Evolutionary conservation across 2,113 vertebrate species (phyloP).

Genomic region (Martes martes): DNA sequence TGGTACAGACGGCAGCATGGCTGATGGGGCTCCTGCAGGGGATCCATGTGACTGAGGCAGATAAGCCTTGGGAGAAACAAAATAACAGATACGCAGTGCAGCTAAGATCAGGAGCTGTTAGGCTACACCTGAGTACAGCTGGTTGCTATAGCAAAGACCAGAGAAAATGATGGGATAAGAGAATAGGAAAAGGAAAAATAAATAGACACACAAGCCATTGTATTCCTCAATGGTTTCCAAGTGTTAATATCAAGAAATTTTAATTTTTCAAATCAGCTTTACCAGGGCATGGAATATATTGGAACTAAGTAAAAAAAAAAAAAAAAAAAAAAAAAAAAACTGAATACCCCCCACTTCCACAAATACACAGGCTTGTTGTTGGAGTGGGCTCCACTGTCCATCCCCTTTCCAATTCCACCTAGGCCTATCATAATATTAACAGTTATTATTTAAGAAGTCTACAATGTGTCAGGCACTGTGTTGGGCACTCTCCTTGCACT

Average conservation of each 20-base stretch:
- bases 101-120: not conserved
- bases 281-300: not conserved
- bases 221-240: not conserved
- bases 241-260: not conserved
- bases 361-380: not conserved
- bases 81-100: not conserved
- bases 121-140: not conserved
- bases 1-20: not conserved
- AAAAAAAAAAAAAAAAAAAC: not conserved
- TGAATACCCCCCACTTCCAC: not conserved
- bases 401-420: too few relatives aligned
- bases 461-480: not conserved
- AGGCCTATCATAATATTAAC: not conserved
- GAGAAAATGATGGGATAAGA: not conserved
- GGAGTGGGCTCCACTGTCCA: not conserved
- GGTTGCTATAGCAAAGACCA: slow-evolving; percentile 23
- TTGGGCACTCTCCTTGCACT: not conserved
- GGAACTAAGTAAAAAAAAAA: not conserved
- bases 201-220: not conserved
- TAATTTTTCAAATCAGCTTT: not conserved
- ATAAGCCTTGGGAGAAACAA: not conserved
- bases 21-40: not conserved
- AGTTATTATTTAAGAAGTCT: not conserved
- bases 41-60: not conserved
- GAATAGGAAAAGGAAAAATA: not conserved